Base-by-base conservation (phyloP, 35 echinoderm and acorn worm genomes). In the Hemicentrotus pulcherrimus region DNA sequence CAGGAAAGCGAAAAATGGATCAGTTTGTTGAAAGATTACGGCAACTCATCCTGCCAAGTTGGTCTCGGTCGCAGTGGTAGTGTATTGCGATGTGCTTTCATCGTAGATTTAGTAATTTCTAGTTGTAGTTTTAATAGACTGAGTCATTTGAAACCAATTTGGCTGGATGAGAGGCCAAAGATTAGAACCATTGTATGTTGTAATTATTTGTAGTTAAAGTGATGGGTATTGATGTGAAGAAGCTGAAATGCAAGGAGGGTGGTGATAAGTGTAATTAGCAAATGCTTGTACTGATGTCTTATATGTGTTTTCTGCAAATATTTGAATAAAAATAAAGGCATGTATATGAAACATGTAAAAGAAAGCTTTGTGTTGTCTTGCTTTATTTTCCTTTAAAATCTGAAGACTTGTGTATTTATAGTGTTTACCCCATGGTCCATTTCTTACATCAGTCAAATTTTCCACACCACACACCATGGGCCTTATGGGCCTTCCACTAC, bases 291-390 rank as follows among this genome's bases (percentile, higher is more conserved):
- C 47, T 55, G 91, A 93, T 93, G 91, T 93, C 91, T 92, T 50
- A 47, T 93, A 24, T 93, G 91, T 93, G 32, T 93, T 93, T 93
- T 93, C 91, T 93, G 91, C 91, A 93, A 93, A 93, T 93, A 93
- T 93, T 93, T 93, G 91, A 93, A 93, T 93, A 93, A 93, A 93
- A 93, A 47, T 93, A 11, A 93, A 93, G 48, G 91, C 91, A 93
- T 93, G 91, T 93, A 93, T 93, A 93, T 93, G 88, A 90, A 90
- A 90, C 88, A 90, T 90, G 88, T 90, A 90, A 90, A 46, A 78
- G 65, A 78, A 78, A 78, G 7, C 19, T 78, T 28, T n/a, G 65
- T 28, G 6, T 78, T 78, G 35, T 41, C 35, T 41, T n/a, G 7
- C 24, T 28, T 6, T 78, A 7, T 78, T 78, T 28, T 78, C 28